Conservation (phyloP, 2,797 vertebrate species). For the Orientallactaga sibirica region DNA sequence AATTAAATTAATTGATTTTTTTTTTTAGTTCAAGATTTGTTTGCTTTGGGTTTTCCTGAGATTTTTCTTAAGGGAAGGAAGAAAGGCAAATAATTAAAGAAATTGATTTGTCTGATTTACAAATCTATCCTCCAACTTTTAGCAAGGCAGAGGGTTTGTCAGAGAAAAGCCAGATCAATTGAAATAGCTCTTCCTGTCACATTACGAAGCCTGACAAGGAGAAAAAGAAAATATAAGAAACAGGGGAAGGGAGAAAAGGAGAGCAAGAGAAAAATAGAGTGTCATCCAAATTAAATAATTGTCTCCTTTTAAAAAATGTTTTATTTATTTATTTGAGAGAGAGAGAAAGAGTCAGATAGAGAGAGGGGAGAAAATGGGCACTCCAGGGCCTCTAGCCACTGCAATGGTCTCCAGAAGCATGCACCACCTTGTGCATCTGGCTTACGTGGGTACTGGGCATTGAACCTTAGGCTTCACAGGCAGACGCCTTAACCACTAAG, state of each 20-base stretch:
- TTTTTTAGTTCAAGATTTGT: not conserved
- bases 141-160: constrained; percentile 19
- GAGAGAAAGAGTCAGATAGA: too few species aligned
- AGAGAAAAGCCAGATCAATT: not conserved
- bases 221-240: not conserved
- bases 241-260: too few species aligned
- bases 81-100: constrained; percentile 1
- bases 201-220: not conserved
- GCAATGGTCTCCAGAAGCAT: too few species aligned
- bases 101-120: not conserved
- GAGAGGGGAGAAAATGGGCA: too few species aligned
- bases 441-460: too few species aligned
- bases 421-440: too few species aligned
- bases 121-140: not conserved
- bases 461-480: too few species aligned
- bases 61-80: not conserved
- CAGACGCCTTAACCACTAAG: too few species aligned
- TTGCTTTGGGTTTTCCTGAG: not conserved
- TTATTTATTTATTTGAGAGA: too few species aligned
- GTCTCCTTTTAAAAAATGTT: too few species aligned
- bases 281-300: not conserved
- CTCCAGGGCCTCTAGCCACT: too few species aligned
- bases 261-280: not conserved
- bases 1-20: not conserved
- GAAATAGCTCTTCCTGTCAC: not conserved